A percentile compares a stretch with the other conserved stretches of the same genome.
phyloP scores from a whole-genome alignment of 1,140 invertebrate genomes.

The Charaxes varanes region DNA sequence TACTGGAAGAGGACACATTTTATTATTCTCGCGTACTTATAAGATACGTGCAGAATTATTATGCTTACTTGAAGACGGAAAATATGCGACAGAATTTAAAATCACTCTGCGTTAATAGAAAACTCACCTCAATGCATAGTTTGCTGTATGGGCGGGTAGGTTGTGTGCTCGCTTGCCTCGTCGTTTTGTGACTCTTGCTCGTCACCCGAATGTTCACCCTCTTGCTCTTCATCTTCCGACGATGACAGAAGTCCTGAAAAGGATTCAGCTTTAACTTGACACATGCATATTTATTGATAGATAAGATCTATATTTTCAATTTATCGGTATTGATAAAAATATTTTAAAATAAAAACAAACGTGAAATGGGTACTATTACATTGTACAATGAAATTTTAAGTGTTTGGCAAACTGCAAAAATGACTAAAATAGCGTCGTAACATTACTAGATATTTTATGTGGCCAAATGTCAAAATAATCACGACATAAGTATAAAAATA shows the following conservation, averaged over 20 bases:
- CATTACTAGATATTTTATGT: too few species aligned
- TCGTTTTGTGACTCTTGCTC: conserved; percentile 44
- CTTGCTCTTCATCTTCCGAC: conserved; percentile 65
- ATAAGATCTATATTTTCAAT: too few species aligned
- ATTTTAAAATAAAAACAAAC: too few species aligned
- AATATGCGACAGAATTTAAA: not conserved
- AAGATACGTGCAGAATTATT: not conserved
- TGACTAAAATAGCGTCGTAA: too few species aligned
- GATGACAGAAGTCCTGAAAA: conserved; percentile 61
- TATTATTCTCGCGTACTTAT: not conserved
- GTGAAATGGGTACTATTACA: too few species aligned
- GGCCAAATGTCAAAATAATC: too few species aligned
- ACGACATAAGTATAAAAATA: too few species aligned
- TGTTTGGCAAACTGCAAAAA: too few species aligned
- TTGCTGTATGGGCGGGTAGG: conserved; percentile 39
- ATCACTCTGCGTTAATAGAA: not conserved
- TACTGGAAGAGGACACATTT: conserved; percentile 10
- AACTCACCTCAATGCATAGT: conserved; percentile 40
- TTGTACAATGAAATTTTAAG: too few species aligned
- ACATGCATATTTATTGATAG: too few species aligned
- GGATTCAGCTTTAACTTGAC: not conserved
- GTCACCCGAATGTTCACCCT: conserved; percentile 54
- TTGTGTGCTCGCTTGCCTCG: conserved; percentile 25
- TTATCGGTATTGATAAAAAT: too few species aligned
- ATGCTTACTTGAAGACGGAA: not conserved